Evolutionary conservation across 1,140 invertebrate species (phyloP), one percentile per base, ranked within the genome.

Genomic region (Ylistrum balloti): DNA sequence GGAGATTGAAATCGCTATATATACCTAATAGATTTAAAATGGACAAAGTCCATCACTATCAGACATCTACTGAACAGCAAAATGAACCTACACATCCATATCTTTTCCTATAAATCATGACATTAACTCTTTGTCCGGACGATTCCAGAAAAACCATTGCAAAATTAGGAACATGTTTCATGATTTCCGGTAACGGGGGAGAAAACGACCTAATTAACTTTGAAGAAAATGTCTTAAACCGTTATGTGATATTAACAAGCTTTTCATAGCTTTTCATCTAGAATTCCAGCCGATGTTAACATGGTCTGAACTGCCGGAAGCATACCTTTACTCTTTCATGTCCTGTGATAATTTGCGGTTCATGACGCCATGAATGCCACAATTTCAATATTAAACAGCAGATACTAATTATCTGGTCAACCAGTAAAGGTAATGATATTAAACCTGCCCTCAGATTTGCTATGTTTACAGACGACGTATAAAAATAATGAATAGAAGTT

Each of bases 31-130:
- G 56, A 74, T 74, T 74, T 74, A 28, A 74, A 74, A 74, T 74
- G 56, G 56, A 74, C 56, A 74, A 74, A 74, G 56, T 74, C 56
- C 56, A 74, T 74, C 56, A 11, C 56, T 74, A n/a, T 22, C 17
- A 74, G 56, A 74, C 56, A 74, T 74, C 56, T 74, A 5, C 28
- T 74, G 1, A 74, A 74, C 56, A 74, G 5, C n/a, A 5, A 74
- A 74, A 22, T 28, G 56, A 11, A 9, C n/a, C n/a, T n/a, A n/a
- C 28, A 28, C 28, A 74, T 28, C 56, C 3, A 74, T 74, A 74
- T 74, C n/a, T 74, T 74, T 74, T 74, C 56, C 15, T 28, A 74
- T 74, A 28, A 74, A 28, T 74, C 56, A n/a, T n/a, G n/a, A 74
- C 3, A 20, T 3, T 11, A 56, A 22, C 5, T 28, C 56, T 5